Percentiles rank a stretch among this genome's conserved stretches.
Evolutionary conservation across 2,797 vertebrate species (phyloP).

Genomic region (Schizopygopsis malacanthus): DNA sequence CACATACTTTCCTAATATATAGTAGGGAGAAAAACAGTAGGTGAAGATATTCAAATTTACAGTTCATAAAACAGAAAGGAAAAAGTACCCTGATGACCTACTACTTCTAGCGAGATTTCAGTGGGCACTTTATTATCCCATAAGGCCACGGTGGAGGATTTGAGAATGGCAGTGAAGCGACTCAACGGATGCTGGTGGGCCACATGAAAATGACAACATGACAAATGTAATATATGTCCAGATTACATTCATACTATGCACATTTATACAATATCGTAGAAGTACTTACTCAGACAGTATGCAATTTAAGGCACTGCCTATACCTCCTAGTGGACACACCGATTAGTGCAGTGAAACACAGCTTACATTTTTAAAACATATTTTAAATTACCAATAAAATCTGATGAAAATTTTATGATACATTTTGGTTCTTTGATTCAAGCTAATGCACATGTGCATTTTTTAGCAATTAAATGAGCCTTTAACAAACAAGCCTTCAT

Average conservation of each 20-base stretch:
- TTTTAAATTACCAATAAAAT: neutral
- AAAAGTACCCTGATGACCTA: neutral
- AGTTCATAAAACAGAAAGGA: neutral
- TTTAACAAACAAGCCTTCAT: neutral
- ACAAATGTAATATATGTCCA: neutral
- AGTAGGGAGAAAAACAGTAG: neutral
- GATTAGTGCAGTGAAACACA: neutral
- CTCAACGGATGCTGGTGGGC: neutral
- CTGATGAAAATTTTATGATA: neutral
- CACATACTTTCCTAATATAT: neutral
- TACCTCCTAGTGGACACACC: neutral
- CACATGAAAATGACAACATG: neutral
- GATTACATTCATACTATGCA: neutral
- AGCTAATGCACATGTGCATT: neutral
- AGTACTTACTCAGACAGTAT: neutral
- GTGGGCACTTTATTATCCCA: neutral
- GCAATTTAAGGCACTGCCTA: neutral
- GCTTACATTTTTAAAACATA: neutral
- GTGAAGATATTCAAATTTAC: neutral
- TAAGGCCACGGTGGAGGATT: neutral
- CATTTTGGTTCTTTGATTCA: neutral
- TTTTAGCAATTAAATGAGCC: neutral
- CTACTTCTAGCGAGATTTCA: neutral
- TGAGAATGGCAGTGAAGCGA: neutral
- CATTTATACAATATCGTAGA: neutral